Conservation (phyloP, 2,113 vertebrate species). For the Hyla sarda region DNA sequence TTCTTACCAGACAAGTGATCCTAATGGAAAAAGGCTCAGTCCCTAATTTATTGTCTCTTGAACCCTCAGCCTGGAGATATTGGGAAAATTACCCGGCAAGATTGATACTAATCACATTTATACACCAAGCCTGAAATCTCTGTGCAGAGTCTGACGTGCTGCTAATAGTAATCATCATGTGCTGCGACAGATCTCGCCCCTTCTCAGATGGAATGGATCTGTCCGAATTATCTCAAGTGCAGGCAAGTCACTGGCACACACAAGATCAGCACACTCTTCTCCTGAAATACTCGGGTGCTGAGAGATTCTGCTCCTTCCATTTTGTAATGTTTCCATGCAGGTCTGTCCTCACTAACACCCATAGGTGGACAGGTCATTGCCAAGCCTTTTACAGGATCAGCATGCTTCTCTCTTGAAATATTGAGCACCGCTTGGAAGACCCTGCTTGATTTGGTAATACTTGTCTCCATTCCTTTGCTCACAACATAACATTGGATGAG, state of each 20-base stretch:
- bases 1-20: slow-evolving; percentile 6
- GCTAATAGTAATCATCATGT: background rate
- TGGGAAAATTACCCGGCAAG: slow-evolving; percentile 1
- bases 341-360: background rate
- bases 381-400: too few species aligned
- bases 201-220: background rate
- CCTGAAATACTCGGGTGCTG: too few species aligned
- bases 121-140: background rate
- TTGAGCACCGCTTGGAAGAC: background rate
- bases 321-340: background rate
- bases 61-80: background rate
- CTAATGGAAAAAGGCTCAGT: slow-evolving; percentile 20
- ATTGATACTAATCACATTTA: slow-evolving; percentile 4
- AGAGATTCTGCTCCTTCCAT: background rate
- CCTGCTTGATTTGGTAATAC: background rate
- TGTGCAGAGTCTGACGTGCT: background rate
- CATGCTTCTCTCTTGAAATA: background rate
- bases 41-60: background rate
- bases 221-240: background rate
- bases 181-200: background rate
- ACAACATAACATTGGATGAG: too few species aligned
- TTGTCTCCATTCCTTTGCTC: too few species aligned
- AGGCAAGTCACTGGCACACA: background rate
- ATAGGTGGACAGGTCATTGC: background rate
- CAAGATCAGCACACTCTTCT: background rate